These are phyloP conservation scores for Isotomurus palustris DNA, from an alignment of 2,888 invertebrate genomes.

Conservation along the genomic window DNA sequence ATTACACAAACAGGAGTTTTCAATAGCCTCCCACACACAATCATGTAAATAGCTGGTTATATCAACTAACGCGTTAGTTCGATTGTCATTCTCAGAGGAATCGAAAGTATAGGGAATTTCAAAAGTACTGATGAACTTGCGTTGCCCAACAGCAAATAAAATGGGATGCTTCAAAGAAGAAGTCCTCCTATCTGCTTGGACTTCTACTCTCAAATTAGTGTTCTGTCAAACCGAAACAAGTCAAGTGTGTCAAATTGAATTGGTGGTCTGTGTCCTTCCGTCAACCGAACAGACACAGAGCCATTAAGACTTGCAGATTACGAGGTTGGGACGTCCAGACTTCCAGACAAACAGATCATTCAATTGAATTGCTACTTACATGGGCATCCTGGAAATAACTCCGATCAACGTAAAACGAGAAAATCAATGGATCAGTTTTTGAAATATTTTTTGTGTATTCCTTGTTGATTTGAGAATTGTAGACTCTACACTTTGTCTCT, in stretches of 20 bases:
- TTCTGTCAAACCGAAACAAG: constrained; percentile 16
- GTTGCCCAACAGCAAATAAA: constrained; percentile 22
- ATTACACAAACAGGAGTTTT: not conserved
- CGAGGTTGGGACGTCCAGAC: no score
- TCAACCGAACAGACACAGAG: no score
- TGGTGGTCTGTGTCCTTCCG: no score
- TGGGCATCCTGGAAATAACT: constrained; percentile 14
- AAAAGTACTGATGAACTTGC: constrained; percentile 14
- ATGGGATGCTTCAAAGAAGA: constrained; percentile 17
- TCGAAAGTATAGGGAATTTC: constrained; percentile 23
- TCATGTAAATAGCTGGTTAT: not conserved
- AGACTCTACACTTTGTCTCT: constrained; percentile 4
- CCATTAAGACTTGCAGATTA: no score
- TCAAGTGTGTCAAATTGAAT: not conserved
- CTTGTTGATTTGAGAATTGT: constrained; percentile 5
- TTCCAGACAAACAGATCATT: not conserved
- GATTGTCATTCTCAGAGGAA: not conserved
- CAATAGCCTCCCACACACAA: no score
- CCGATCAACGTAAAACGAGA: constrained; percentile 12
- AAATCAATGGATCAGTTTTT: constrained; percentile 8
- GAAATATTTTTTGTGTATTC: constrained; percentile 8
- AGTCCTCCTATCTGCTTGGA: not conserved
- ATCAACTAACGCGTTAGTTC: not conserved
- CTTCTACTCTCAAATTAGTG: constrained; percentile 34
- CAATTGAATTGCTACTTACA: constrained; percentile 15